These are phyloP conservation scores for Chrosomus eos DNA, from an alignment of 2,797 vertebrate genomes.

Conservation along the genomic window DNA sequence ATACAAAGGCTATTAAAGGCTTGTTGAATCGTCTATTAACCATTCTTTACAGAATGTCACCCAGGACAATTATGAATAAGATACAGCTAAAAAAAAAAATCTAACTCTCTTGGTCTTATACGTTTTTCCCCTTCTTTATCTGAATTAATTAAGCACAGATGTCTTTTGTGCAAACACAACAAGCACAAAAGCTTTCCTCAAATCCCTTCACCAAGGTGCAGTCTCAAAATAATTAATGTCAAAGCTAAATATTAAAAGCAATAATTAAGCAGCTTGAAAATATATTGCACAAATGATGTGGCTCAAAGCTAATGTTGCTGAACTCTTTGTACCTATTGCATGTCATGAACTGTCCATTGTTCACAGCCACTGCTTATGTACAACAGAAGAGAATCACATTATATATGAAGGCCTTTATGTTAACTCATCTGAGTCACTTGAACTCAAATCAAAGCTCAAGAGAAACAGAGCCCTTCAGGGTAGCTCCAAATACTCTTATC, in stretches of 20 bases:
- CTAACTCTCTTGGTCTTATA: background rate
- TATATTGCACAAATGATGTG: slow-evolving; percentile 2
- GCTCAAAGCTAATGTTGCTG: background rate
- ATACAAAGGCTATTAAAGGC: slow-evolving; percentile 66
- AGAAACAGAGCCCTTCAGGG: background rate
- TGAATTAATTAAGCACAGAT: slow-evolving; percentile 29
- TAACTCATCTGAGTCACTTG: slow-evolving; percentile 54
- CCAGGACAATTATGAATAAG: slow-evolving; percentile 19
- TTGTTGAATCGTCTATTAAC: slow-evolving; percentile 55
- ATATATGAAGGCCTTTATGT: slow-evolving; percentile 52
- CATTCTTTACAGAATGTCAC: slow-evolving; percentile 51
- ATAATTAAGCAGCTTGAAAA: slow-evolving; percentile 22
- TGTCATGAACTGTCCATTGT: slow-evolving; percentile 8
- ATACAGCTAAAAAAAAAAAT: background rate
- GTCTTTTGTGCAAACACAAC: slow-evolving; percentile 19
- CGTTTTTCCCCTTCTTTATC: background rate
- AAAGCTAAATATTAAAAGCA: slow-evolving; percentile 28
- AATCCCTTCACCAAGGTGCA: slow-evolving; percentile 32
- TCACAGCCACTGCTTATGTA: background rate
- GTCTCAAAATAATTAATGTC: slow-evolving; percentile 27
- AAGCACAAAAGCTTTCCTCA: slow-evolving; percentile 28
- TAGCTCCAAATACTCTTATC: background rate
- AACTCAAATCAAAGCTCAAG: slow-evolving; percentile 46
- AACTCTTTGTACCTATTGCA: background rate
- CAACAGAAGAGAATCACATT: background rate